A percentile compares a stretch with the other conserved stretches of the same genome.
These are phyloP conservation scores for Julus scanicus DNA, from an alignment of 2,888 invertebrate species.

Conservation along the genomic window DNA sequence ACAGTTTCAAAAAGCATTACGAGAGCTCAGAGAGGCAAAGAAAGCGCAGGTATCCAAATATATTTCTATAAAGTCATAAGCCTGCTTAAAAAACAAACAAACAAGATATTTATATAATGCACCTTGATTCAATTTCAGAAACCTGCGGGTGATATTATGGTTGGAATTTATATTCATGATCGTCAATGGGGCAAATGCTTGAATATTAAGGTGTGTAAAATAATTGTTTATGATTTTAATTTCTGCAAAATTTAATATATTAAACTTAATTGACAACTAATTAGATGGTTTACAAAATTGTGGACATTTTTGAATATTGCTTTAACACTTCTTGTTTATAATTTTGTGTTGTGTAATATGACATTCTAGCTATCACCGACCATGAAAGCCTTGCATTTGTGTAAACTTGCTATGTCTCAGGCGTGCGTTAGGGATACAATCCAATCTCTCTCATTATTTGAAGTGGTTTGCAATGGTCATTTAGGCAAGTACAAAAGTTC, in stretches of 20 bases:
- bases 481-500: constrained; percentile 59
- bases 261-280: not conserved
- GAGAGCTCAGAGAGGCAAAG: constrained; percentile 60
- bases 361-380: constrained; percentile 76
- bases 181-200: constrained; percentile 59
- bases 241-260: not conserved
- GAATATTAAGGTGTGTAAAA: constrained; percentile 58
- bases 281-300: not conserved
- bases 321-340: too few relatives aligned
- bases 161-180: constrained; percentile 59
- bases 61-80: not conserved
- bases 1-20: constrained; percentile 78
- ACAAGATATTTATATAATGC: constrained; percentile 43
- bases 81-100: too few relatives aligned
- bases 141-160: constrained; percentile 59
- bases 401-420: constrained; percentile 68
- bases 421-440: constrained; percentile 57
- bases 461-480: constrained; percentile 80
- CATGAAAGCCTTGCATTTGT: constrained; percentile 80
- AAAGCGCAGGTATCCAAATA: constrained; percentile 55
- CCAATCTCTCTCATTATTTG: constrained; percentile 80
- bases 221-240: not conserved
- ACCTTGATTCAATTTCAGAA: constrained; percentile 52
- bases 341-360: not conserved
- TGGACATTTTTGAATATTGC: not conserved